Evolutionary conservation across 2,113 vertebrate genomes (phyloP).

Genomic region (Eptesicus fuscus): DNA sequence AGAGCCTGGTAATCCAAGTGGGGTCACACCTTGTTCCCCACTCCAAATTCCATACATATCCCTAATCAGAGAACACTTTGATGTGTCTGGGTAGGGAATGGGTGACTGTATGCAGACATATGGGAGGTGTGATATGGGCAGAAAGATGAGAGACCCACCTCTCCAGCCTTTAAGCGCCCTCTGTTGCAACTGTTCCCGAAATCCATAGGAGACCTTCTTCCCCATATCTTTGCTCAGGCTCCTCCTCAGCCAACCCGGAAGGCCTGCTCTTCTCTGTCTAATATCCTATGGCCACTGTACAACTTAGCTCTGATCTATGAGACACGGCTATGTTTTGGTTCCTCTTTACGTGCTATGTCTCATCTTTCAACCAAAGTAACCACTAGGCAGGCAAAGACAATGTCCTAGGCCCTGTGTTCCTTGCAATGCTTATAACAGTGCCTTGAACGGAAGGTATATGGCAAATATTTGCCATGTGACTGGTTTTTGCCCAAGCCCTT

Average conservation of each 20-base stretch:
- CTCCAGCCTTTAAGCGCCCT: background rate
- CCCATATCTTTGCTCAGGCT: background rate
- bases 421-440: background rate
- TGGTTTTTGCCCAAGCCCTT: background rate
- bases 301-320: background rate
- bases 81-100: background rate
- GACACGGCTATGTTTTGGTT: background rate
- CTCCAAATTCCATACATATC: background rate
- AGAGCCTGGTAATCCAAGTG: background rate
- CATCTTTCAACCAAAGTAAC: background rate
- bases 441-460: background rate
- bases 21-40: background rate
- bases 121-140: too few species aligned
- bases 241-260: background rate
- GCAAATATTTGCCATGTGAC: background rate
- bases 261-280: background rate
- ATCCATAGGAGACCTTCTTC: background rate
- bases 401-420: background rate
- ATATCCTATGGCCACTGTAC: too few species aligned
- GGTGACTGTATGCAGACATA: background rate
- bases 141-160: background rate
- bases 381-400: background rate
- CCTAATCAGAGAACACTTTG: background rate
- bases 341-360: background rate
- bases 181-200: background rate